These are phyloP conservation scores for Chaenodraco wilsoni DNA, from an alignment of 2,797 vertebrate species.

Conservation along the genomic window DNA sequence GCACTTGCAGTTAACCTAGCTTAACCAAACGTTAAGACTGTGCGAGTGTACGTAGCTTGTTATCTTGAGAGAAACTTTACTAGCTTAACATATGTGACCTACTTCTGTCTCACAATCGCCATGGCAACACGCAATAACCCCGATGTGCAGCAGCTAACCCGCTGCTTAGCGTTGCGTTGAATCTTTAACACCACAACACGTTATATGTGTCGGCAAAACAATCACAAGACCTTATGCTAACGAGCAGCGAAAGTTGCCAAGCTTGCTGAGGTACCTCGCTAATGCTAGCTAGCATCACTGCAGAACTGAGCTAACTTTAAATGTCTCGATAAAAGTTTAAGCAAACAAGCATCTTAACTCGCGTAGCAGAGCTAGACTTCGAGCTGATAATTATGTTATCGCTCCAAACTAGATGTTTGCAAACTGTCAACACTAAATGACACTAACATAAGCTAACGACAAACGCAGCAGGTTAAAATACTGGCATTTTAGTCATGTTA, in stretches of 20 bases:
- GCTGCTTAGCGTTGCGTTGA: background rate
- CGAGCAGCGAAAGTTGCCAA: background rate
- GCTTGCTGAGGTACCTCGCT: background rate
- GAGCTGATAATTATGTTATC: background rate
- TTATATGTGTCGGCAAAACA: background rate
- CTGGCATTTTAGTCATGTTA: conserved; percentile 22
- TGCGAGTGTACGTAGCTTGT: fast-evolving
- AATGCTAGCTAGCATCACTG: conserved; percentile 43
- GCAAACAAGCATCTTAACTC: conserved; percentile 1
- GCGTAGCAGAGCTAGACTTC: background rate
- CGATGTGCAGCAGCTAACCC: conserved; percentile 3
- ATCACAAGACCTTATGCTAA: background rate
- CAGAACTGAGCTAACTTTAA: conserved; percentile 51
- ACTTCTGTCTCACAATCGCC: conserved; percentile 48
- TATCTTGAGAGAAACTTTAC: conserved; percentile 24
- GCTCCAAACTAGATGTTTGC: background rate
- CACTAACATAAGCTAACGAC: background rate
- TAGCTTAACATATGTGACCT: conserved; percentile 31
- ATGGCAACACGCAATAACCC: conserved; percentile 65
- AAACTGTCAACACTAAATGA: background rate
- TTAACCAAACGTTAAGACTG: background rate
- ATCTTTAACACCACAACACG: background rate
- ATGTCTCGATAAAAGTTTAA: conserved; percentile 45
- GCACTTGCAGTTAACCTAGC: background rate
- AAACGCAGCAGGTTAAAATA: conserved; percentile 9